A percentile compares a stretch with the other conserved stretches of the same genome.
phyloP scores from a whole-genome alignment of 2,888 invertebrate genomes.

The Tachina lurida region DNA sequence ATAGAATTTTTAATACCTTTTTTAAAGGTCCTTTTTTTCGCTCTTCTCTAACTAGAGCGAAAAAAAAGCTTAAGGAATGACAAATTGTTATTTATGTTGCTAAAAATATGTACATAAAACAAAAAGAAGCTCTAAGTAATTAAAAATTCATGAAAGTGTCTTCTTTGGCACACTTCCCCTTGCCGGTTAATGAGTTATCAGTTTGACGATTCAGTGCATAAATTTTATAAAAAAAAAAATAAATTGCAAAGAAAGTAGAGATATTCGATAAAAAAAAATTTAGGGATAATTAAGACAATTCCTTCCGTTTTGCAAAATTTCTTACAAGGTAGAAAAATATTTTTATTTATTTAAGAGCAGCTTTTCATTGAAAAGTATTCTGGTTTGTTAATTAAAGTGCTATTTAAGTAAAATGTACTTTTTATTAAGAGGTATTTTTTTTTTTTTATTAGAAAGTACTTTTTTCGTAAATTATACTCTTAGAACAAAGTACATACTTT shows the following conservation, averaged over 20 bases:
- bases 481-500: too few relatives aligned
- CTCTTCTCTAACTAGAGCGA: too few relatives aligned
- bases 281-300: too few relatives aligned
- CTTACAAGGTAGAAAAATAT: too few relatives aligned
- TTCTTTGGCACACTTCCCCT: background rate
- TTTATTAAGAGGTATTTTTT: too few relatives aligned
- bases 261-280: background rate
- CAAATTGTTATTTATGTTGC: slow-evolving; percentile 17
- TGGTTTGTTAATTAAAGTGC: too few relatives aligned
- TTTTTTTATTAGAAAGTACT: too few relatives aligned
- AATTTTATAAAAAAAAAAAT: background rate
- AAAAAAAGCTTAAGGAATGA: background rate
- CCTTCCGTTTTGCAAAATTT: too few relatives aligned
- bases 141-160: slow-evolving; percentile 26
- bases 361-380: too few relatives aligned
- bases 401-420: too few relatives aligned
- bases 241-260: background rate
- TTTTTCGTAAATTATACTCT: too few relatives aligned
- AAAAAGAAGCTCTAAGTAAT: slow-evolving; percentile 4
- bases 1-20: slow-evolving; percentile 46
- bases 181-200: background rate
- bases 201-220: background rate
- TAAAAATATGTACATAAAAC: slow-evolving; percentile 1
- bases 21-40: slow-evolving; percentile 25
- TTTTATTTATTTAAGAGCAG: too few relatives aligned